Conservation (phyloP, 2,797 vertebrate genomes). For the Scolopax bukidnonensis region DNA sequence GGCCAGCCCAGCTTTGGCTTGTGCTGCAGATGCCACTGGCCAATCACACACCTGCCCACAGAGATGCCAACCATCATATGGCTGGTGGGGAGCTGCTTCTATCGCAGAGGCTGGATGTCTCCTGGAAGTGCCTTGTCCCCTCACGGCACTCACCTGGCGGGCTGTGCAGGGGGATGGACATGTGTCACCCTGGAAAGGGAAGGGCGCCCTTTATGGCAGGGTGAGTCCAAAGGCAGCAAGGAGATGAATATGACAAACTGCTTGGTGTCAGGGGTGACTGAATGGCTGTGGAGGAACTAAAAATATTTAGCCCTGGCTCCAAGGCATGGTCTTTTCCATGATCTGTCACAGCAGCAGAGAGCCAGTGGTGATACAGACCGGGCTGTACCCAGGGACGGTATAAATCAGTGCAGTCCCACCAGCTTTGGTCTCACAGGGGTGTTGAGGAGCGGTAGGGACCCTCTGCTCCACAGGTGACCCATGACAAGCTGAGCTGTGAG, state of each 20-base stretch:
- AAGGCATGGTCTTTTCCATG: too few relatives aligned
- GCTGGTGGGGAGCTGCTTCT: neutral
- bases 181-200: neutral
- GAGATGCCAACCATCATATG: rapidly evolving
- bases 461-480: rapidly evolving
- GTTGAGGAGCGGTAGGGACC: neutral
- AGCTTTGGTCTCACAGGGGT: neutral
- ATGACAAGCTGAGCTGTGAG: neutral
- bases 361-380: rapidly evolving
- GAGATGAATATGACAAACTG: neutral
- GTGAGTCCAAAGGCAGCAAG: neutral
- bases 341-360: neutral
- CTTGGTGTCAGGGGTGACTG: neutral
- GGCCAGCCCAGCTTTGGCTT: neutral
- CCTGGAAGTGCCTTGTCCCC: neutral
- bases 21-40: rapidly evolving
- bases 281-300: neutral
- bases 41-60: rapidly evolving
- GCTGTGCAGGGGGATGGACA: neutral
- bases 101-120: neutral
- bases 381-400: too few relatives aligned
- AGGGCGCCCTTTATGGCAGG: neutral
- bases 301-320: neutral
- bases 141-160: rapidly evolving
- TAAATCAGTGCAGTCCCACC: neutral